Base-by-base conservation (phyloP, 2,797 vertebrate genomes). In the Loris lydekkerianus region DNA sequence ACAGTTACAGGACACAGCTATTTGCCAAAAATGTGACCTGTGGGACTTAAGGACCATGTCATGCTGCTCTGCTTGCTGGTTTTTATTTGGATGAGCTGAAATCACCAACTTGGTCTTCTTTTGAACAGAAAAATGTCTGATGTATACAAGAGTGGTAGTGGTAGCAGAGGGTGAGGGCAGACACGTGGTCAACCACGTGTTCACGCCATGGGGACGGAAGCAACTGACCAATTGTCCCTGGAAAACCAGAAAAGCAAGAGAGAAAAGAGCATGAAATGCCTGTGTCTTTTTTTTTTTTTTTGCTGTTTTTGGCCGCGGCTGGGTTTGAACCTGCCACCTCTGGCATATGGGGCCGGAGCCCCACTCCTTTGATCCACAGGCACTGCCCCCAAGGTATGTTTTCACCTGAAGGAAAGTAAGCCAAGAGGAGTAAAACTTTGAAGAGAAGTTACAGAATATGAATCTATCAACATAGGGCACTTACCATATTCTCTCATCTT, bases 21-120 rank as follows among this genome's bases (percentile, higher is more conserved):
- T 90, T 86, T 83, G 91, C 93, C 94, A 94, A 89, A 96, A 97
- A 83, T 87, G 58, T 49, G 94, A 89, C 85, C 94, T 49, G 1
- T 14, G 43, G 65, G 67, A 85, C 60, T 89, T 53, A 29, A 84
- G 86, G 34, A 82, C 56, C 73, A 20, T 85, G 73, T 90, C 86
- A 61, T 0, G 0, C 37, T 85, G 60, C 73, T 92, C 83, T 0
- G 0, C 77, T 69, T 8, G 40, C 23, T 60, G 73, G 31, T 31
- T 84, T 92, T 91, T 87, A 77, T 93, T 77, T 81, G 76, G 34
- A 61, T 89, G 75, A 92, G 29, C 63, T 25, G 9, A 72, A 80
- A 86, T 13, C 56, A 37, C 21, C 37, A n/a, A 84, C 56, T 73
- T 86, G 53, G 10, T 82, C 83, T 91, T 63, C 78, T 93, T 91